Evolutionary conservation across 2,113 vertebrate species (phyloP).

Genomic region (Istiophorus platypterus): DNA sequence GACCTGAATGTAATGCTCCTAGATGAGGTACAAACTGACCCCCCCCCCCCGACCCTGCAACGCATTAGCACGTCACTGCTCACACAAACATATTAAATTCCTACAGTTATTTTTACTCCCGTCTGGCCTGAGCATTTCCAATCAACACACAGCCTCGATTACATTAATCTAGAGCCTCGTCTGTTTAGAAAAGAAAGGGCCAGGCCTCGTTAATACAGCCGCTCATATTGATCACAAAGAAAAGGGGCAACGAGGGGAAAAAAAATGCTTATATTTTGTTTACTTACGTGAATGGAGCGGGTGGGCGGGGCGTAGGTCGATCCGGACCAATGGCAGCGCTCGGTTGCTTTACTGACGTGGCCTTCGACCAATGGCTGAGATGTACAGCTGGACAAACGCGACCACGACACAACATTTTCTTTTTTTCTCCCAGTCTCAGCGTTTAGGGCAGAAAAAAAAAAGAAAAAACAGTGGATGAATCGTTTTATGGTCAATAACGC

Average conservation of each 20-base stretch:
- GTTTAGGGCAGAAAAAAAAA: slow-evolving; percentile 43
- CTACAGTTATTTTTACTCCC: background rate
- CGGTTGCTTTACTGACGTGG: slow-evolving; percentile 10
- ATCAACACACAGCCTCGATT: background rate
- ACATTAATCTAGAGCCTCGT: background rate
- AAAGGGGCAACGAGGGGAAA: background rate
- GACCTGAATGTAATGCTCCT: background rate
- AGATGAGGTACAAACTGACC: background rate
- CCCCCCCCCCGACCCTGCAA: background rate
- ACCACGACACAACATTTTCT: slow-evolving; percentile 53
- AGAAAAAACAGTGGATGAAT: slow-evolving; percentile 45
- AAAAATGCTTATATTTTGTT: slow-evolving; percentile 63
- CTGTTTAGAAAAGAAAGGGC: no score
- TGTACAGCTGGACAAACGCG: slow-evolving; percentile 57
- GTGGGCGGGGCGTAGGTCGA: background rate
- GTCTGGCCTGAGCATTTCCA: background rate
- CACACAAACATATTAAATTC: background rate
- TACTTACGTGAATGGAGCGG: slow-evolving; percentile 58
- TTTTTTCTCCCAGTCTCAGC: slow-evolving; percentile 27
- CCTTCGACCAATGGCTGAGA: slow-evolving; percentile 52
- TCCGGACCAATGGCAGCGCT: slow-evolving; percentile 46
- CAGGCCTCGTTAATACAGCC: background rate
- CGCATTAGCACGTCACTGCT: slow-evolving; percentile 6
- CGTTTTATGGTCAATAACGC: slow-evolving; percentile 4
- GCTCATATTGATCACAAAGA: slow-evolving; percentile 14